Base-by-base conservation (phyloP, 2,797 vertebrate genomes). In the Denticeps clupeoides region DNA sequence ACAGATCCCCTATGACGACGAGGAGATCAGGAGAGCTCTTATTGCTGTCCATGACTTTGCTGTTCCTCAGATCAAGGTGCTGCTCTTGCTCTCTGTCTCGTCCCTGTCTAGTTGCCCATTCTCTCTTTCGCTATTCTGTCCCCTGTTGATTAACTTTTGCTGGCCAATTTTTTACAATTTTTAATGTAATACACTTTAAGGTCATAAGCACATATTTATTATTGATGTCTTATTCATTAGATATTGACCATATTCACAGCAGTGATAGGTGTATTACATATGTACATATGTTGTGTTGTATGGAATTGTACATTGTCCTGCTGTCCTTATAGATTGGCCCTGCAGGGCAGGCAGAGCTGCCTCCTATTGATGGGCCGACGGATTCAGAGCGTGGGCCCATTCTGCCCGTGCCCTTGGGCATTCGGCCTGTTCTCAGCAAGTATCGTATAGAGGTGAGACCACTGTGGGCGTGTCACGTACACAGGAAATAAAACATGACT, bases 361-460 rank as follows among this genome's bases (percentile, higher is more conserved):
- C 93, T 1, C 82, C 88, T 0, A 82, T 97, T 0, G 85, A 92
- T 0, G 89, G 87, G 2, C 85, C 88, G 0, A 85, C 86, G 1
- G 93, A 96, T 54, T 13, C 75, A 1, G 93, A 97, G 52, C 74
- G 74, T 2, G 94, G 94, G 1, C 93, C 94, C 50, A 91, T 97
- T 71, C 79, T 97, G 41, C 90, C 94, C 0, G 94, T 99, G 55
- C 94, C 94, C 0, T 3, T 93, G 66, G 93, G 93, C 16, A 92
- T 99, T 59, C 79, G 93, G 5, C 93, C 94, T 0, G 79, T 97
- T 58, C 80, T 99, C 66, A 97, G 91, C 65, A 91, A 88, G 71
- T 97, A 99, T 71, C 85, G 94, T 42, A 90, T 99, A 13, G 94
- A 99, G 90, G 94, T 95, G 41, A 73, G 49, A 55, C 33, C 33